Conservation (phyloP, 2,888 invertebrate genomes). For the Trachelus tabidus region DNA sequence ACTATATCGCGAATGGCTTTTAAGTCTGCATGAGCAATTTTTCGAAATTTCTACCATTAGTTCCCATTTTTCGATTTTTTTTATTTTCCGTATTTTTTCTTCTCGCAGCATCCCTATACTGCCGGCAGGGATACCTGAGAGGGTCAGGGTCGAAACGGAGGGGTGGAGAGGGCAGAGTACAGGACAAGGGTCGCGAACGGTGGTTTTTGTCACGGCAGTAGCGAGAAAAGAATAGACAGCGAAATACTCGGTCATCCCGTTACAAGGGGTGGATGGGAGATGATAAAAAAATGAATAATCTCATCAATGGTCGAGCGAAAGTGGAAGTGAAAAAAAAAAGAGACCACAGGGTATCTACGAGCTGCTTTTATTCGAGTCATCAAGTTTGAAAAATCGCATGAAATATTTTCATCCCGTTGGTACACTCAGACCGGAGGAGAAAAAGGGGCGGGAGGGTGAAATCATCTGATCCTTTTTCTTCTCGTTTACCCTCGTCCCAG, state of each 20-base stretch:
- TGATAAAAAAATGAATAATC: background rate
- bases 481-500: background rate
- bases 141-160: background rate
- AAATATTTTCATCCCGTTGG: background rate
- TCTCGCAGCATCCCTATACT: background rate
- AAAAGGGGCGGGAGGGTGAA: background rate
- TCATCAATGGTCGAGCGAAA: background rate
- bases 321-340: background rate
- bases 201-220: background rate
- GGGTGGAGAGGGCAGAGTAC: background rate
- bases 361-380: background rate
- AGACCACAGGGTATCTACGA: background rate
- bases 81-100: background rate
- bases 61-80: background rate
- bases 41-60: background rate
- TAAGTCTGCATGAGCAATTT: background rate
- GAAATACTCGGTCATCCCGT: background rate
- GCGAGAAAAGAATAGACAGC: conserved; percentile 1
- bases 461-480: background rate
- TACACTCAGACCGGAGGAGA: background rate
- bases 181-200: background rate
- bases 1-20: background rate
- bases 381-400: background rate
- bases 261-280: too few species aligned
- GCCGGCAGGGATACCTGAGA: background rate